A percentile compares a stretch with the other conserved stretches of the same genome.
Conservation (phyloP, 2,113 vertebrate species). For the Madoqua kirkii region DNA sequence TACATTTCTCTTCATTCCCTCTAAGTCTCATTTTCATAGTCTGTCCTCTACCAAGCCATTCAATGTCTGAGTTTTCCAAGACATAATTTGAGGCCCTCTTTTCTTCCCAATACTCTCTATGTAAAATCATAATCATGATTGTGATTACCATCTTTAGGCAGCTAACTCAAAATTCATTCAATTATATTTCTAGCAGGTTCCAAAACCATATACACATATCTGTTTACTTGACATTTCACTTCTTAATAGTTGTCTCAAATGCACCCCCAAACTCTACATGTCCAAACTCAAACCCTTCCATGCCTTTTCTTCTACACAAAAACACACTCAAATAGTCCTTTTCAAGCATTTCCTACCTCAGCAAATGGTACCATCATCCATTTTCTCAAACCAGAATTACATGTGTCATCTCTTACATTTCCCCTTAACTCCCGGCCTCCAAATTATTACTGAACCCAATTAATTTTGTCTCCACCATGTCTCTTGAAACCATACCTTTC, state of each 20-base stretch:
- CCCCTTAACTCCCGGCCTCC: background rate
- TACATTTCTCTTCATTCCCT: background rate
- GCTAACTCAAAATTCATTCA: background rate
- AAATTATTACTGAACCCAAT: background rate
- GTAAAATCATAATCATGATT: background rate
- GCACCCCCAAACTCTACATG: background rate
- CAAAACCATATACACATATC: background rate
- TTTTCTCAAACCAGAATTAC: slow-evolving; percentile 14
- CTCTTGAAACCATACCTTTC: background rate
- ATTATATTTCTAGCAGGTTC: background rate
- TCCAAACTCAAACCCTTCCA: background rate
- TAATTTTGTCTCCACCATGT: background rate
- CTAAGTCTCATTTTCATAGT: background rate
- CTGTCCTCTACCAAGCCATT: background rate
- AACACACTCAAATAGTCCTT: background rate
- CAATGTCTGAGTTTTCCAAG: background rate
- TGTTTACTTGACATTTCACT: background rate
- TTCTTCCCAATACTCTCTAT: background rate
- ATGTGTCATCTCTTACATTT: background rate
- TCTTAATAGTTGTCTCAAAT: background rate
- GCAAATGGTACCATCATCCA: background rate
- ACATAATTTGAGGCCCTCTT: background rate
- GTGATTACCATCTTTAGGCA: background rate
- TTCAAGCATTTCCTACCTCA: background rate
- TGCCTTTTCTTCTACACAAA: background rate